phyloP scores from a whole-genome alignment of 92 coral and sea anemone species.

The Epizoanthus illoricatus region DNA sequence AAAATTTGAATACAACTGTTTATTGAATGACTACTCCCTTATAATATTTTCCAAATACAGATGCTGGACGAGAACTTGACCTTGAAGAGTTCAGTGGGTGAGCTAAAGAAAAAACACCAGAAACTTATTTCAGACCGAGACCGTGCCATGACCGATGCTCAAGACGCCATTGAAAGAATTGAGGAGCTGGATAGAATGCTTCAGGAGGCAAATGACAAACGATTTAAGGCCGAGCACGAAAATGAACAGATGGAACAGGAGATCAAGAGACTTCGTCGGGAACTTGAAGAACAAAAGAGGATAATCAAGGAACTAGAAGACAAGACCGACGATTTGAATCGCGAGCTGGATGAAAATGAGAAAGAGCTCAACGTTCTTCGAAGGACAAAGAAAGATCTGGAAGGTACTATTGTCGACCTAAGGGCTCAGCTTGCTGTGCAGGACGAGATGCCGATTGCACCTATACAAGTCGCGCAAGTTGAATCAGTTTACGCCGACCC shows the following conservation, averaged over 20 bases:
- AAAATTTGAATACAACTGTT: no score
- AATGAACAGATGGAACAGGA: conserved; percentile 75
- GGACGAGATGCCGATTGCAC: conserved; percentile 63
- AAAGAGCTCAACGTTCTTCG: conserved; percentile 67
- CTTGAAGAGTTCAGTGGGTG: conserved; percentile 52
- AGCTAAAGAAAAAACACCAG: conserved; percentile 54
- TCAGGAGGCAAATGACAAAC: conserved; percentile 55
- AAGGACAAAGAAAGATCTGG: conserved; percentile 55
- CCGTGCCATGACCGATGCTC: conserved; percentile 70
- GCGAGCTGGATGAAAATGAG: conserved; percentile 72
- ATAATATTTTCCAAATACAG: conserved; percentile 24
- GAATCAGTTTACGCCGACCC: conserved; percentile 64
- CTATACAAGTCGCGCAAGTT: conserved; percentile 58
- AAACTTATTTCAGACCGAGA: conserved; percentile 72
- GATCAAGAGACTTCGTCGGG: conserved; percentile 51
- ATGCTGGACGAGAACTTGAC: conserved; percentile 59
- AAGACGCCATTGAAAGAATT: conserved; percentile 52
- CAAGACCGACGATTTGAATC: conserved; percentile 62
- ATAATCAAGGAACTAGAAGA: conserved; percentile 59
- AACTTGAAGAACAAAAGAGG: conserved; percentile 52
- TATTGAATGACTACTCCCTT: no score
- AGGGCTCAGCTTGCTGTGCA: conserved; percentile 67
- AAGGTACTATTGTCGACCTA: conserved; percentile 66
- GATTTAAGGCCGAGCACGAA: conserved; percentile 64
- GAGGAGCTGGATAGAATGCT: conserved; percentile 69